phyloP scores from a whole-genome alignment of 2,888 invertebrate genomes.

The Eristalinus sepulchralis region DNA sequence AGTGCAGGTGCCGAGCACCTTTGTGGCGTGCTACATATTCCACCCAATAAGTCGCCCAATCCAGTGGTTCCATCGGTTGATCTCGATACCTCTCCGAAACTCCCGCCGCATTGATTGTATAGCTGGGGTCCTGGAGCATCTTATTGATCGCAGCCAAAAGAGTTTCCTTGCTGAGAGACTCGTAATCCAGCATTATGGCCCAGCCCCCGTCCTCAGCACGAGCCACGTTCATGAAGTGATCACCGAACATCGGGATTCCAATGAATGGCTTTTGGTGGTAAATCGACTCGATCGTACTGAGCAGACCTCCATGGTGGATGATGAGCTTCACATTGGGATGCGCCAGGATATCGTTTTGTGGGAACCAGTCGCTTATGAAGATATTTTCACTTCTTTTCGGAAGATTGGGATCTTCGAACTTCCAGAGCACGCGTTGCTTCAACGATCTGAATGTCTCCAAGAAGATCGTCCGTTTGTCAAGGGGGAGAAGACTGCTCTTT shows the following conservation, averaged over 20 bases:
- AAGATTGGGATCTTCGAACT: conserved; percentile 78
- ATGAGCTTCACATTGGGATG: conserved; percentile 81
- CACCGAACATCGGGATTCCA: conserved; percentile 82
- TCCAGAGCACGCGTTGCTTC: conserved; percentile 81
- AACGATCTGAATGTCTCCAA: conserved; percentile 74
- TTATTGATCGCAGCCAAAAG: conserved; percentile 70
- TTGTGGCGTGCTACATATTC: conserved; percentile 77
- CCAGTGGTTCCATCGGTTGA: conserved; percentile 76
- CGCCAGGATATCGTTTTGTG: conserved; percentile 81
- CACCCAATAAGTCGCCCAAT: conserved; percentile 78
- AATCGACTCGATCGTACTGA: conserved; percentile 81
- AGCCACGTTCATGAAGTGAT: conserved; percentile 82
- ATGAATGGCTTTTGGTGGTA: conserved; percentile 81
- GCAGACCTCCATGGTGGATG: conserved; percentile 81
- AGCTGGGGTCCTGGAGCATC: conserved; percentile 73
- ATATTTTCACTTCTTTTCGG: conserved; percentile 77
- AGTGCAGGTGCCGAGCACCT: conserved; percentile 76
- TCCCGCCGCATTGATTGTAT: conserved; percentile 48
- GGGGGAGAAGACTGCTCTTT: conserved; percentile 74
- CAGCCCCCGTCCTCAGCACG: conserved; percentile 80
- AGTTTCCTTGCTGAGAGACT: conserved; percentile 76
- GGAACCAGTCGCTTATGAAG: conserved; percentile 80
- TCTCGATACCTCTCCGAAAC: conserved; percentile 76
- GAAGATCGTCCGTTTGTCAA: conserved; percentile 74
- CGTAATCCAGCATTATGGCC: conserved; percentile 78